Evolutionary conservation across 2,113 vertebrate genomes (phyloP).

Genomic region (Ahaetulla prasina): DNA sequence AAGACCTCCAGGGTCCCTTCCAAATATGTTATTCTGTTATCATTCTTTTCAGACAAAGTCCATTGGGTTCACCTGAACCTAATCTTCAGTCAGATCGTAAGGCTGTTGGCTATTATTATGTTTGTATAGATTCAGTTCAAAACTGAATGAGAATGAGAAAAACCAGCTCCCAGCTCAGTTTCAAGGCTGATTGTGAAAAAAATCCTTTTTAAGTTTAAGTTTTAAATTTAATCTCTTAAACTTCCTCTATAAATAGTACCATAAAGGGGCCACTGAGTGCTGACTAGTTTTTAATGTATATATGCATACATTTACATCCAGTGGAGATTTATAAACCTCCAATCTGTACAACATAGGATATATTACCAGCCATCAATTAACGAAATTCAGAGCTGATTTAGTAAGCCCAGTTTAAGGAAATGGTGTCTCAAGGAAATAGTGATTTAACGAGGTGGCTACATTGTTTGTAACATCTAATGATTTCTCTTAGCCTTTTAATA

Average conservation of each 20-base stretch:
- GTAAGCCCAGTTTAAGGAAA: background rate
- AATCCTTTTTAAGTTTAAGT: too few species aligned
- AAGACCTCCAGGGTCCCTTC: too few species aligned
- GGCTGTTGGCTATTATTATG: background rate
- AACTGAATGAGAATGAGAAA: background rate
- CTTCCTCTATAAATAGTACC: background rate
- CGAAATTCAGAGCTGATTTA: background rate
- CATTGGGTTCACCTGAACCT: background rate
- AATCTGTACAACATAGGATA: background rate
- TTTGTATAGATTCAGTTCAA: background rate
- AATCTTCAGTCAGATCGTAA: background rate
- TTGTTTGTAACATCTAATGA: background rate
- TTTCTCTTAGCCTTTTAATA: background rate
- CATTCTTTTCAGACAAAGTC: background rate
- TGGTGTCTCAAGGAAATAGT: background rate
- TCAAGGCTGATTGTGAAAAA: background rate
- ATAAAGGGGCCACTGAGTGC: background rate
- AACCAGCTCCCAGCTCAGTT: background rate
- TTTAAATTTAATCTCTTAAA: too few species aligned
- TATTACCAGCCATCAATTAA: conserved; percentile 18
- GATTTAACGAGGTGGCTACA: background rate
- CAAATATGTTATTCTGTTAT: too few species aligned
- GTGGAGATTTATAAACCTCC: background rate
- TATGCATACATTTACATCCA: background rate
- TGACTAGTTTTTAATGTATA: background rate